These are phyloP conservation scores for Lineus longissimus DNA, from an alignment of 1,140 invertebrate genomes.

Conservation along the genomic window DNA sequence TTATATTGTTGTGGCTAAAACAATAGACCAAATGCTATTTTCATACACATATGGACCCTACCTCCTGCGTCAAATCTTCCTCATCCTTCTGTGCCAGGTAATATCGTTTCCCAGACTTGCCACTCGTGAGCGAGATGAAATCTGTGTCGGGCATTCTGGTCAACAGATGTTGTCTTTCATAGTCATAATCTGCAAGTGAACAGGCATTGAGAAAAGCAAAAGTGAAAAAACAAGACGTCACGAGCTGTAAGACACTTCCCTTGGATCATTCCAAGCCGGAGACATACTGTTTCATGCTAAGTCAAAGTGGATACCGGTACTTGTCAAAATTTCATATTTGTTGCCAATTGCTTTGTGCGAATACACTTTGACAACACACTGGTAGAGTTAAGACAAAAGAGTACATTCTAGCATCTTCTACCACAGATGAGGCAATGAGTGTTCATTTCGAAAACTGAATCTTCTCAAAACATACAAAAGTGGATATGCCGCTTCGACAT, in stretches of 20 bases:
- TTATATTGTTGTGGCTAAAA: neutral
- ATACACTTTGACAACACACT: neutral
- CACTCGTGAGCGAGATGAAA: slow-evolving; percentile 33
- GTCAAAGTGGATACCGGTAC: neutral
- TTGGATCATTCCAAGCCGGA: neutral
- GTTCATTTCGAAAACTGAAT: neutral
- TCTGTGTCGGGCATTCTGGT: slow-evolving; percentile 30
- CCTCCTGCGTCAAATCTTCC: slow-evolving; percentile 30
- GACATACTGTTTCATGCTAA: neutral
- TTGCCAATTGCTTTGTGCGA: neutral
- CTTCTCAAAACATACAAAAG: neutral
- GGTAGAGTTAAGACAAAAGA: too few relatives aligned
- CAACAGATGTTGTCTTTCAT: slow-evolving; percentile 28
- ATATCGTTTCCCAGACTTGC: slow-evolving; percentile 30
- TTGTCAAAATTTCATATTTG: neutral
- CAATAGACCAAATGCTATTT: neutral
- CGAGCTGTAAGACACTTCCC: neutral
- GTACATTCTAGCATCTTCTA: too few relatives aligned
- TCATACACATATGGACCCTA: slow-evolving; percentile 9
- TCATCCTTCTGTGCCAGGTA: slow-evolving; percentile 41
- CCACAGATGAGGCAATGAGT: neutral
- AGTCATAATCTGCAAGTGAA: slow-evolving; percentile 28
- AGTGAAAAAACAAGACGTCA: neutral
- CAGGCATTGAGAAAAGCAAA: neutral
- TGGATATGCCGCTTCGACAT: neutral